These are phyloP conservation scores for Gallinago solitaria DNA, from an alignment of 2,797 vertebrate genomes.

Conservation along the genomic window DNA sequence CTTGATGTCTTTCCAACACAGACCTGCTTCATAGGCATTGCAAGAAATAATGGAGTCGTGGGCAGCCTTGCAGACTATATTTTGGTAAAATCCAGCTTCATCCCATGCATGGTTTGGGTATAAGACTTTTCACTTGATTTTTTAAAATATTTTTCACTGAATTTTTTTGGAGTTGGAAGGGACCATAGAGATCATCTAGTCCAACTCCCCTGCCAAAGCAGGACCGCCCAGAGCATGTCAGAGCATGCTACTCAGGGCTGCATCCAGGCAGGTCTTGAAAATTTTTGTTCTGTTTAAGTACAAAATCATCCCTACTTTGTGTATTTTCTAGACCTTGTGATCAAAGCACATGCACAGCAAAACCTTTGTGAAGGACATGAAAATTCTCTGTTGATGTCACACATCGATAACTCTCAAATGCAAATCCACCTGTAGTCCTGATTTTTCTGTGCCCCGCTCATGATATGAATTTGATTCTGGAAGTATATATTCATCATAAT, in stretches of 20 bases:
- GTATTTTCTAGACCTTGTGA: not conserved
- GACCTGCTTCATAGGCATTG: not conserved
- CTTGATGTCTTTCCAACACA: accelerated
- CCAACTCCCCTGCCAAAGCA: no score
- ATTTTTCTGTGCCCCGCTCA: not conserved
- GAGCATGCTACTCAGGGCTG: no score
- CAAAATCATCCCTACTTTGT: not conserved
- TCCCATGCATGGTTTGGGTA: not conserved
- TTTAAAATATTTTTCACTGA: not conserved
- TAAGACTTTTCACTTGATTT: not conserved
- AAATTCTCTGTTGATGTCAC: not conserved
- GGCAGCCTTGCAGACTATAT: not conserved
- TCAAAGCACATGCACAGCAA: not conserved
- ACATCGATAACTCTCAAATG: not conserved
- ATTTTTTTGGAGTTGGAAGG: no score
- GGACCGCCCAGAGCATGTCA: no score
- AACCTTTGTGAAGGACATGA: not conserved
- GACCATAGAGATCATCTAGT: no score
- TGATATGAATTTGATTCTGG: not conserved
- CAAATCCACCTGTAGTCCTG: not conserved
- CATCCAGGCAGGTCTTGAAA: no score
- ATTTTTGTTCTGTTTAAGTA: not conserved
- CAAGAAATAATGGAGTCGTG: not conserved
- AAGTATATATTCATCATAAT: not conserved
- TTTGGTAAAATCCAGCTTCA: not conserved